Evolutionary conservation across 2,797 vertebrate genomes (phyloP), one percentile per base, ranked within the genome.

Genomic region (Knipowitschia caucasica): DNA sequence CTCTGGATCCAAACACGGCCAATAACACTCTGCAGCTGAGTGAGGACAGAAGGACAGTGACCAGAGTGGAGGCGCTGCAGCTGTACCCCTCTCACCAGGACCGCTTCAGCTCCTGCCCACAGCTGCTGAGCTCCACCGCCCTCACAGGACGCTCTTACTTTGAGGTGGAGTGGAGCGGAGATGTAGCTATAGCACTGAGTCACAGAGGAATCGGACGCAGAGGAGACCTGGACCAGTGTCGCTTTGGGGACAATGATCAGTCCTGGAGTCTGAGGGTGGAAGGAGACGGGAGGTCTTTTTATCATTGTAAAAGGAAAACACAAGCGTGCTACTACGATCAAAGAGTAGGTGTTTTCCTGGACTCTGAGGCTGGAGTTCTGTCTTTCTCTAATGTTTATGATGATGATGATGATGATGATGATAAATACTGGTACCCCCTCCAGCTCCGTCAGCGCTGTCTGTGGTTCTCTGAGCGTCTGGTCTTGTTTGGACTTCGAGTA

Each of bases 1-100:
- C 18, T 39, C 36, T 20, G 36, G 36, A 39, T 39, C 36, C 36
- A 20, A 39, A 39, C 36, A 39, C 36, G 18, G 36, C 36, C 36
- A 39, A 39, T 18, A 20, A 39, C 36, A 20, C 18, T 20, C 36
- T 39, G 36, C 8, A 39, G 15, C 36, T 39, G 36, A 20, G 17
- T 21, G 18, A 18, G 36, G 36, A 39, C 18, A 39, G 21, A 39
- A 17, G 36, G 17, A 20, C 36, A 18, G 36, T 39, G 36, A 39
- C 36, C 36, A 3, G 2, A 9, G 36, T 39, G 36, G 36, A 39
- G 9, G 4, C 20, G 36, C 36, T 39, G 7, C 36, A 39, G 36
- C 36, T 39, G 36, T 39, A 10, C 11, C 36, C 36, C 7, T 10
- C 7, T 39, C 17, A 39, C 18, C 18, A 39, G 36, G 36, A 39